Evolutionary conservation across 2,797 vertebrate genomes (phyloP), one percentile per base, ranked within the genome.

Genomic region (Galaxias olidus): DNA sequence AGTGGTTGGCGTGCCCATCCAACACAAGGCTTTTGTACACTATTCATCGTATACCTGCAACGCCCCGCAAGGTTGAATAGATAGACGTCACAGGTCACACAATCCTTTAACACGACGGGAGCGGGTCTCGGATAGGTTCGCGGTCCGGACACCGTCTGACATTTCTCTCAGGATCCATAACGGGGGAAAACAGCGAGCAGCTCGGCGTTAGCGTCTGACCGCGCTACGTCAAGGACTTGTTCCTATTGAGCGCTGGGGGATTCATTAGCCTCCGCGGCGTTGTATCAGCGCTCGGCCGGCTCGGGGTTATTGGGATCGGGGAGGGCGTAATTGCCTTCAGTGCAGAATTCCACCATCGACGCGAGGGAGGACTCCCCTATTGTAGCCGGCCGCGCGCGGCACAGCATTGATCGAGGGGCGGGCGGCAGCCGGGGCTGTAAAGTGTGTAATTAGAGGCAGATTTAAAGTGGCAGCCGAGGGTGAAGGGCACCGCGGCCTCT

Each of bases 361-460:
- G 56, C 63, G 43, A 60, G 63, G 69, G 69, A 76, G 65, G 42
- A 74, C 72, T 76, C 48, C 48, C 63, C 65, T 66, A 30, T 69
- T 67, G 62, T 59, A 57, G 50, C 50, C 41, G 19, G 62, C 59
- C 44, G 47, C 62, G 68, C 71, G 74, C 11, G 78, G 74, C n/a
- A n/a, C n/a, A 47, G 52, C 69, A 72, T 77, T 56, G 71, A 76
- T 80, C 65, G 46, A 41, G 15, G 57, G 42, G 47, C 58, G 63
- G 49, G 54, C 46, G 48, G 62, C 61, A 61, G 61, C 59, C 50
- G 66, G 66, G 70, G 75, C 68, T 62, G 72, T 78, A 76, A 79
- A 79, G 76, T 50, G 54, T 66, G 68, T 78, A 69, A 78, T 81
- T 78, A 60, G 73, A 68, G 71, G 50, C 46, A 63, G 73, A 73